These are phyloP conservation scores for Miltochrista miniata DNA, from an alignment of 2,888 invertebrate species.

Conservation along the genomic window DNA sequence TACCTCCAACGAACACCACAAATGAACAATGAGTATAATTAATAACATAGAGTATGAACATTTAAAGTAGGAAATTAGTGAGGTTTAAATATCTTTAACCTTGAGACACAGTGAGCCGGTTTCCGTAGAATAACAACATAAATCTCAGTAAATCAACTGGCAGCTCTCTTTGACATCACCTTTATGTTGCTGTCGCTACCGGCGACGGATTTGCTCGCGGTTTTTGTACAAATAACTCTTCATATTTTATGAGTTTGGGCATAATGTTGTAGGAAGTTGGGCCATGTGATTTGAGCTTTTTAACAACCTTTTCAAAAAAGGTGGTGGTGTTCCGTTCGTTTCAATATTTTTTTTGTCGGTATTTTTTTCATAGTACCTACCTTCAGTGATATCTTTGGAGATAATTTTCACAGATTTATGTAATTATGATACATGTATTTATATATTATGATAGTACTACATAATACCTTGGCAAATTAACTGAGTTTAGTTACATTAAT, in stretches of 20 bases:
- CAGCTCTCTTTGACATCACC: conserved; percentile 42
- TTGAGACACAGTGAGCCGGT: conserved; percentile 54
- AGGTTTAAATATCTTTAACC: conserved; percentile 44
- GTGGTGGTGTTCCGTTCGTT: neutral
- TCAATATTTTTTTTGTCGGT: conserved; percentile 7
- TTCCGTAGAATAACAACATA: conserved; percentile 58
- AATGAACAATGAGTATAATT: conserved; percentile 1
- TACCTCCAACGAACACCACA: neutral
- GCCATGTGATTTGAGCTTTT: no score
- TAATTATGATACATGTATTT: no score
- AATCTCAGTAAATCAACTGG: conserved; percentile 62
- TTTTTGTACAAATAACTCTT: conserved; percentile 32
- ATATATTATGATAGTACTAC: no score
- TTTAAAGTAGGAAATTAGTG: conserved; percentile 16
- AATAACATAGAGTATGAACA: conserved; percentile 2
- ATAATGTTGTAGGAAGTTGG: conserved; percentile 2
- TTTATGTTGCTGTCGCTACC: conserved; percentile 43
- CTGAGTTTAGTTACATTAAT: no score
- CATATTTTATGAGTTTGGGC: conserved; percentile 27
- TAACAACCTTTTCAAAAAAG: no score
- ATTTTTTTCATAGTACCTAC: no score
- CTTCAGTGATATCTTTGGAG: no score
- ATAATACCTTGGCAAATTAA: no score
- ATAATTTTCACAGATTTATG: no score
- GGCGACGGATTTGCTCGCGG: conserved; percentile 35